Evolutionary conservation across 2,113 vertebrate species (phyloP).

Genomic region (Clinocottus analis): DNA sequence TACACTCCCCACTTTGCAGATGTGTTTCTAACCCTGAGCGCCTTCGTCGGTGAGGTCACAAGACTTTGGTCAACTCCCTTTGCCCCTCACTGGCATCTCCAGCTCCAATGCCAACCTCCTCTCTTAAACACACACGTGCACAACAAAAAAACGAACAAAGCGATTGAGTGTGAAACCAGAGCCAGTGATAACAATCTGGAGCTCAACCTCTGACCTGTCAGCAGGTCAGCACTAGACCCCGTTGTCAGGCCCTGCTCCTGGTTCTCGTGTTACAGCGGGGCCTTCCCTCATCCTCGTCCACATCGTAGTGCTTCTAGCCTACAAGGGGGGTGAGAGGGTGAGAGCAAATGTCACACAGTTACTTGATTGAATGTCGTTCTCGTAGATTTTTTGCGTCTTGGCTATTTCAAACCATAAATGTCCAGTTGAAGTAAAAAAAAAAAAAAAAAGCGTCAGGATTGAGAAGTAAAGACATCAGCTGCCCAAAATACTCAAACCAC

Average conservation of each 20-base stretch:
- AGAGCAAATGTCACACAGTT: slow-evolving; percentile 17
- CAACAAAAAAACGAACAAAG: slow-evolving; percentile 70
- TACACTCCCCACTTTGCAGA: slow-evolving; percentile 52
- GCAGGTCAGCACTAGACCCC: slow-evolving; percentile 76
- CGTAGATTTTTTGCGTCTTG: neutral
- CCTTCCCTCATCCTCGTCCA: slow-evolving; percentile 45
- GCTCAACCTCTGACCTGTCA: slow-evolving; percentile 85
- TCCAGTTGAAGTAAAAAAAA: neutral
- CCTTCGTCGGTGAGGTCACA: slow-evolving; percentile 65
- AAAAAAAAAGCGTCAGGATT: neutral
- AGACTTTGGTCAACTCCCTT: slow-evolving; percentile 70
- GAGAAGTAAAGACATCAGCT: neutral
- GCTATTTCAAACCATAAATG: neutral
- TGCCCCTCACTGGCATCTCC: slow-evolving; percentile 66
- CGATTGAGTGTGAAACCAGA: slow-evolving; percentile 81
- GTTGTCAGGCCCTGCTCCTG: slow-evolving; percentile 75
- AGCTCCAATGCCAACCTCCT: slow-evolving; percentile 69
- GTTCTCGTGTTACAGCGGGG: slow-evolving; percentile 75
- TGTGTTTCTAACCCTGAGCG: slow-evolving; percentile 64
- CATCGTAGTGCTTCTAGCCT: slow-evolving; percentile 8
- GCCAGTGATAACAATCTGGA: slow-evolving; percentile 85
- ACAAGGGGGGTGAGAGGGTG: neutral
- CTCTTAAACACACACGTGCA: slow-evolving; percentile 61
- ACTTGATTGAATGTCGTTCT: slow-evolving; percentile 9
- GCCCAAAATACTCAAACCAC: neutral